A percentile compares a stretch with the other conserved stretches of the same genome.
Conservation (phyloP, 1,140 invertebrate species). For the Asobara japonica region DNA sequence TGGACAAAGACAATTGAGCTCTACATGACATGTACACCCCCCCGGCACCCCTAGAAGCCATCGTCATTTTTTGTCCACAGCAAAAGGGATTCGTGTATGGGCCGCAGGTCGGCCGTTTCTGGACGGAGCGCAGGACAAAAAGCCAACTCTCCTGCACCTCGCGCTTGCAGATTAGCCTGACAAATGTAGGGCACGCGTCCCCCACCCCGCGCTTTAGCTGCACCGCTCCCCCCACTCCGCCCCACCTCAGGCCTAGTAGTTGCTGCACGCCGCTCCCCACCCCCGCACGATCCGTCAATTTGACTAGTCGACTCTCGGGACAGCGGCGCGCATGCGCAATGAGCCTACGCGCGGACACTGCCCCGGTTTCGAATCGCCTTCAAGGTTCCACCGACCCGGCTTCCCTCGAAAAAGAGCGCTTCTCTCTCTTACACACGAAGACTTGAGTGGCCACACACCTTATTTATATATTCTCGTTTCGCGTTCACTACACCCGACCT, state of each 20-base stretch:
- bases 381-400: slow-evolving; percentile 51
- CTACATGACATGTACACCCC: too few species aligned
- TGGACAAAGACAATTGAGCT: too few species aligned
- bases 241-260: slow-evolving; percentile 29
- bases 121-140: background rate
- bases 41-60: too few species aligned
- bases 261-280: background rate
- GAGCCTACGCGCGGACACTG: slow-evolving; percentile 51
- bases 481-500: slow-evolving; percentile 2
- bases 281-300: background rate
- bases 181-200: slow-evolving; percentile 54
- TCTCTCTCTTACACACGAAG: background rate
- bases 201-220: slow-evolving; percentile 6
- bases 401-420: background rate
- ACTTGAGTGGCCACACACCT: background rate
- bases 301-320: slow-evolving; percentile 9
- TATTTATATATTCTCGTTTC: slow-evolving; percentile 1
- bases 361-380: slow-evolving; percentile 60
- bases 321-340: slow-evolving; percentile 42
- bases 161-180: slow-evolving; percentile 29
- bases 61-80: background rate
- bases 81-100: background rate
- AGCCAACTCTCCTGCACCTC: background rate
- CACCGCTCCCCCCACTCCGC: background rate
- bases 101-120: background rate